phyloP scores from a whole-genome alignment of 1,140 invertebrate genomes.

The Macrobrachium rosenbergii region DNA sequence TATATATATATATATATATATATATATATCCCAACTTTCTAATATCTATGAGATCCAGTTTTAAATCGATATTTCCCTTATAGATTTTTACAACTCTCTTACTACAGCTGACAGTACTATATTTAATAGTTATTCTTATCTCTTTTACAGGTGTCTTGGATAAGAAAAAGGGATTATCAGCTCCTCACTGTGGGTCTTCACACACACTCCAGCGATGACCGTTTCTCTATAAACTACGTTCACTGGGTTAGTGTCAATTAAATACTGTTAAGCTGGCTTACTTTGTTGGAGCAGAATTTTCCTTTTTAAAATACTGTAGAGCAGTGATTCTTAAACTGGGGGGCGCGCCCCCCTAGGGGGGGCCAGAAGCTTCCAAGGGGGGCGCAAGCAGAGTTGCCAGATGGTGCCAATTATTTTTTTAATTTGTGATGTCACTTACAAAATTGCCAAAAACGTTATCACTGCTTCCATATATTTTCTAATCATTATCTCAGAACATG shows the following conservation, averaged over 20 bases:
- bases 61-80: background rate
- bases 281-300: background rate
- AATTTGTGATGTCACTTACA: too few relatives aligned
- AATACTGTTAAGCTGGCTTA: background rate
- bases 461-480: too few relatives aligned
- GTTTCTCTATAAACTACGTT: constrained; percentile 76
- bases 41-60: too few relatives aligned
- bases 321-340: too few relatives aligned
- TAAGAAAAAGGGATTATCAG: constrained; percentile 80
- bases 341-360: too few relatives aligned
- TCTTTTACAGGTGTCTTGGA: constrained; percentile 69
- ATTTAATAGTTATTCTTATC: background rate
- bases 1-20: constrained; percentile 19
- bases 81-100: background rate
- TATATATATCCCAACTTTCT: background rate
- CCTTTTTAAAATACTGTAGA: too few relatives aligned
- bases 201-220: constrained; percentile 87
- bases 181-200: constrained; percentile 85
- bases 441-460: too few relatives aligned
- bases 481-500: too few relatives aligned
- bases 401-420: too few relatives aligned
- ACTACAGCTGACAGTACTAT: background rate
- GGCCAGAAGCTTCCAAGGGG: too few relatives aligned
- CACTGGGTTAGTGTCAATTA: constrained; percentile 51
- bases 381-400: too few relatives aligned